Base-by-base conservation (phyloP, 1,140 invertebrate species). In the Mamestra configurata region DNA sequence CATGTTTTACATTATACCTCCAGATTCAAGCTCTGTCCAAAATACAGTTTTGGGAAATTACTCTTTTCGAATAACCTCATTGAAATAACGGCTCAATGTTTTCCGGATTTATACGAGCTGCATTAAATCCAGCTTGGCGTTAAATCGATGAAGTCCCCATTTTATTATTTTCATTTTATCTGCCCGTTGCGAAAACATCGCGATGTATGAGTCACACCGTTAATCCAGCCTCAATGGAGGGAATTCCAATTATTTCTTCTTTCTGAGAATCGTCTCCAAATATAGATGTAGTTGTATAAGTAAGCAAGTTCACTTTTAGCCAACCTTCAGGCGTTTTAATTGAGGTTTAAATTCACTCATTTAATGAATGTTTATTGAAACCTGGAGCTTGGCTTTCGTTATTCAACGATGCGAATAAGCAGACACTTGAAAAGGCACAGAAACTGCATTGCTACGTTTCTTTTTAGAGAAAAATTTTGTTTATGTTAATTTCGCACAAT, bases 281-380 rank as follows among this genome's bases (percentile, higher is more conserved):
- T 77, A 77, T 77, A 77, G 75, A 81, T 20, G 59, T 66, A 53
- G 51, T 71, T 40, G 40, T 59, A 40, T 73, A 80, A 35, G 18
- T 18, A 55, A 57, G 51, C 68, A 22, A 49, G 27, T 70, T 53
- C 72, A 80, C 46, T 49, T 77, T 64, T 78, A 77, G 43, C 55
- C 68, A 81, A 24, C 73, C 57, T 81, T 78, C 68, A 64, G 51
- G 15, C 15, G 49, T 77, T 61, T 64, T 46, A 77, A 40, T 73
- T 37, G 7, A 35, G 15, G 20, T 71, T 31, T 24, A 27, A 11
- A 11, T 46, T 24, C 13, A 68, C 31, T 68, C 64, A 24, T 68
- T 46, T 46, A 22, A 15, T 18, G 18, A 66, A 46, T 49, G 40
- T 40, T 46, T 49, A 70, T 70, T 40, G 18, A 43, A 8, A 20